Evolutionary conservation across 2,888 invertebrate species (phyloP).

Genomic region (Phrixothrix hirtus): DNA sequence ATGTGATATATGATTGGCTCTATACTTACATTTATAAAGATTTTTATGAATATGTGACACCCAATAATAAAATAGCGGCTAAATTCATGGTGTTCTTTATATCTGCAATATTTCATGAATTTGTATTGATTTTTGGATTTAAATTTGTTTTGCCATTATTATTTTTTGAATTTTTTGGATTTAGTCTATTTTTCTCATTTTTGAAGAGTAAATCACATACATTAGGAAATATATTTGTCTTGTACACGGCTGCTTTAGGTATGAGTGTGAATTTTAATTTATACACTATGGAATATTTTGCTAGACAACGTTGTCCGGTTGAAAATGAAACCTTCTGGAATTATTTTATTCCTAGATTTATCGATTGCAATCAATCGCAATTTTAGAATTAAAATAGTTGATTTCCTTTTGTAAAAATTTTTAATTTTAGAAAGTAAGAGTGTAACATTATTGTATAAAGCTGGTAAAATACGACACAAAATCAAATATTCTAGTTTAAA

Average conservation of each 20-base stretch:
- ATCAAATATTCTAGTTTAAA: no score
- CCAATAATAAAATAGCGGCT: slow-evolving; percentile 58
- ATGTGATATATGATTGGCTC: slow-evolving; percentile 93
- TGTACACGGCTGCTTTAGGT: slow-evolving; percentile 79
- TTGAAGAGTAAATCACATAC: slow-evolving; percentile 54
- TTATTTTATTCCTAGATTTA: slow-evolving; percentile 59
- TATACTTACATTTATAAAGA: slow-evolving; percentile 88
- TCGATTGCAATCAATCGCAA: slow-evolving; percentile 50
- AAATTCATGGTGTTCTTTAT: slow-evolving; percentile 72
- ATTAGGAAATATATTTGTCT: slow-evolving; percentile 77
- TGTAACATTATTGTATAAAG: no score
- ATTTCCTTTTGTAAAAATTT: no score
- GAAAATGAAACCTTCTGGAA: slow-evolving; percentile 53
- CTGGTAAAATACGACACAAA: no score
- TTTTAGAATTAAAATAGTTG: no score
- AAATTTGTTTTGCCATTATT: slow-evolving; percentile 89
- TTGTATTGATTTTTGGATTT: slow-evolving; percentile 76
- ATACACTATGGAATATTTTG: slow-evolving; percentile 87
- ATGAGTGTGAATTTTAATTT: slow-evolving; percentile 74
- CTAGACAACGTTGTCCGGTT: slow-evolving; percentile 73
- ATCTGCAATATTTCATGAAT: slow-evolving; percentile 88
- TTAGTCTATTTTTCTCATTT: slow-evolving; percentile 66
- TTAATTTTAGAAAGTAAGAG: no score
- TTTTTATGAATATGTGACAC: slow-evolving; percentile 54
- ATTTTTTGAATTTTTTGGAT: slow-evolving; percentile 73